A percentile compares a stretch with the other conserved stretches of the same genome.
These are phyloP conservation scores for Prunella himalayana DNA, from an alignment of 2,113 vertebrate genomes.

Conservation along the genomic window DNA sequence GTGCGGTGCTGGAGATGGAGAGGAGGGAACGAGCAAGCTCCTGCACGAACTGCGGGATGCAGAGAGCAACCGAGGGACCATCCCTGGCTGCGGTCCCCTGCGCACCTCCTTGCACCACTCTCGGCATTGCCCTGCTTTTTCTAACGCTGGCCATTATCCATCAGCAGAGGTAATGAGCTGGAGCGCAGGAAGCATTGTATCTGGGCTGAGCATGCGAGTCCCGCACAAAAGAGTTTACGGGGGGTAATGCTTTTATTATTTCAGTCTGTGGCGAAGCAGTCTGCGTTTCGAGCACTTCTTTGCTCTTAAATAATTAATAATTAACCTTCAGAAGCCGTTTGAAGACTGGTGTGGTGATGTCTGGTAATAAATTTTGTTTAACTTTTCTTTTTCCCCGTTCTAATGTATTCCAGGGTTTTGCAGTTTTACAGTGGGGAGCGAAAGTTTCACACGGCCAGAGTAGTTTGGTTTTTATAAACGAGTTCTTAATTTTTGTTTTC, in stretches of 20 bases:
- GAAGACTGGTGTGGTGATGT: constrained; percentile 1
- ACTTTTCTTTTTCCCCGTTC: not conserved
- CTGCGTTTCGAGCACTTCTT: constrained; percentile 5
- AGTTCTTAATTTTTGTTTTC: not conserved
- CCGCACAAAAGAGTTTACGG: not conserved
- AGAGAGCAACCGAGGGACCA: not conserved
- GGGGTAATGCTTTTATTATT: constrained; percentile 9
- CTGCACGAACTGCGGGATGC: not conserved
- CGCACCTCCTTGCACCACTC: not conserved
- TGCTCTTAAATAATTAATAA: constrained; percentile 27
- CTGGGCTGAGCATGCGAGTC: not conserved
- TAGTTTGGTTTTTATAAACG: not conserved
- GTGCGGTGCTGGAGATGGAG: not conserved
- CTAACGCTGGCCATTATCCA: not conserved
- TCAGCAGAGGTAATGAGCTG: constrained; percentile 6
- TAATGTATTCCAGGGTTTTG: not conserved
- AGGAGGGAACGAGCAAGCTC: not conserved
- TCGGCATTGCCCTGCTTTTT: not conserved
- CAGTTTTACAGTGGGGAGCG: not conserved
- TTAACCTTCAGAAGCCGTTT: constrained; percentile 2
- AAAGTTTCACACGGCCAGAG: not conserved
- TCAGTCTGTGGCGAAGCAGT: not conserved
- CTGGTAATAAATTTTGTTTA: not conserved
- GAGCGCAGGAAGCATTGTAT: not conserved
- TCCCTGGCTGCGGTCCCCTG: not conserved